These are phyloP conservation scores for Galerucella calmariensis DNA, from an alignment of 2,888 invertebrate genomes.

Conservation along the genomic window DNA sequence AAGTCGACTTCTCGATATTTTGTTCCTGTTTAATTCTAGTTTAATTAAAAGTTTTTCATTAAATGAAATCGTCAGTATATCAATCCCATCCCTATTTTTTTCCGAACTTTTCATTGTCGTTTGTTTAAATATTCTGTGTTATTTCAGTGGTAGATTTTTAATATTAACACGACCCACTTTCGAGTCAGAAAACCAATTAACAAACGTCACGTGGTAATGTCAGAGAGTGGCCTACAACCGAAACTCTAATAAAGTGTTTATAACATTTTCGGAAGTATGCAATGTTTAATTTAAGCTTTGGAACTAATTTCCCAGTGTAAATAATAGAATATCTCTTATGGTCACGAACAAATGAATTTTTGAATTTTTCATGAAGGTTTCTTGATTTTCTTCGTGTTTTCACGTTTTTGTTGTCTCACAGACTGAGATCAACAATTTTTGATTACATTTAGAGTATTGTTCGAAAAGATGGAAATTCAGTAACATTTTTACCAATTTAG, in stretches of 20 bases:
- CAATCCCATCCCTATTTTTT: too few relatives aligned
- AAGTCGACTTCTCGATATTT: neutral
- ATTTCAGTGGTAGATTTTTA: neutral
- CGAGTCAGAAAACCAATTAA: neutral
- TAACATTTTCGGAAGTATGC: conserved; percentile 27
- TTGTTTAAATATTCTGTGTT: neutral
- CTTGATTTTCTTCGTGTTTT: conserved; percentile 38
- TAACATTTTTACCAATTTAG: too few relatives aligned
- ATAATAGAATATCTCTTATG: conserved; percentile 40
- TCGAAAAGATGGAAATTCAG: too few relatives aligned
- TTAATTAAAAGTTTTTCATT: neutral
- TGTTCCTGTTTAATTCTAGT: neutral
- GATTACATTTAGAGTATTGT: conserved; percentile 20
- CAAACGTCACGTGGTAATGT: neutral
- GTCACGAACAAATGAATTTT: conserved; percentile 41
- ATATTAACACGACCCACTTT: neutral
- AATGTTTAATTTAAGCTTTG: conserved; percentile 38
- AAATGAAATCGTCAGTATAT: too few relatives aligned
- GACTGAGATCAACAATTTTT: conserved; percentile 24
- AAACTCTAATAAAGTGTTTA: conserved; percentile 24
- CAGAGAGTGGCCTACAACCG: conserved; percentile 5
- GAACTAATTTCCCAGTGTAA: conserved; percentile 40
- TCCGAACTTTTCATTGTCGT: neutral
- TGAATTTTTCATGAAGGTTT: conserved; percentile 39
- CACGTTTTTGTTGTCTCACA: conserved; percentile 22